Base-by-base conservation (phyloP, 2,888 invertebrate species). In the Tanytarsus gracilentus region DNA sequence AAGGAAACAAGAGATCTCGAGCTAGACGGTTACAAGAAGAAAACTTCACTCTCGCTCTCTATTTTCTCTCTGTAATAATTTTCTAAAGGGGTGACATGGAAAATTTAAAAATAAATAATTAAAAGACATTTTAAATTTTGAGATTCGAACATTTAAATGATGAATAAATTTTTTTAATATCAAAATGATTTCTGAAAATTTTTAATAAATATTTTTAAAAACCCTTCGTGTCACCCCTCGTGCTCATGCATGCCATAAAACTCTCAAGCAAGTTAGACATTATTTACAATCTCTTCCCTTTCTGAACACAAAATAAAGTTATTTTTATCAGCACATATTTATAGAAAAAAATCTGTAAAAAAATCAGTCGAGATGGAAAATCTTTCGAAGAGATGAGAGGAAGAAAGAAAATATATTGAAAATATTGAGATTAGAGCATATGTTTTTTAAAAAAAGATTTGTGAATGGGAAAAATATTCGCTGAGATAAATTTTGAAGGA, bases 241-340 rank as follows among this genome's bases (percentile, higher is more conserved):
- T n/a, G n/a, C n/a, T n/a, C n/a, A n/a, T n/a, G n/a, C n/a, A n/a
- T n/a, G n/a, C n/a, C n/a, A n/a, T n/a, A 4, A 33, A n/a, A 18
- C 44, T 44, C 44, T 23, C 21, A 25, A 26, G 11, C 26, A 16
- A 49, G 14, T 40, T 25, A 26, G 58, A 58, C 58, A 58, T 58
- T 27, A 58, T 40, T 48, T 48, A 58, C 48, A 25, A 26, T 27
- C 23, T 58, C 44, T 40, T 40, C 27, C 29, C 51, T 29, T 30
- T 51, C 30, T 48, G 30, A 58, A 58, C 58, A 58, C 58, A 58
- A 58, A 58, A 58, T 58, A 58, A 58, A 58, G 58, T 58, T 58
- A 58, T 58, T 58, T 58, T 58, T 58, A 58, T 58, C 58, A 58
- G 44, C 58, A 58, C 48, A 58, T 58, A 58, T 48, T 58, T 58